Percentiles rank a stretch among this genome's conserved stretches.
phyloP scores from a whole-genome alignment of 2,888 invertebrate genomes.

The Tachina grossa region DNA sequence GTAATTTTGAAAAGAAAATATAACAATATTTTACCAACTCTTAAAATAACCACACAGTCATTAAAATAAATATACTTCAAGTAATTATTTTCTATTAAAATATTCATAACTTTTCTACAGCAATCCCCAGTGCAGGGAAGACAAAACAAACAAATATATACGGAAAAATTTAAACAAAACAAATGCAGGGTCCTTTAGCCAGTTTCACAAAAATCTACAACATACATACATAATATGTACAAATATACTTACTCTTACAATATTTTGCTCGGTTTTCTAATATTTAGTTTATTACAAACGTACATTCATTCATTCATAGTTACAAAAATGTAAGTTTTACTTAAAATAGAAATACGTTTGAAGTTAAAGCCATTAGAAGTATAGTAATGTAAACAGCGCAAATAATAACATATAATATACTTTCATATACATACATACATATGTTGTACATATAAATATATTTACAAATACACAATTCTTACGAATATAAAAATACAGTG shows the following conservation, averaged over 20 bases:
- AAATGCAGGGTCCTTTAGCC: conserved; percentile 36
- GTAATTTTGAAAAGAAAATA: not conserved
- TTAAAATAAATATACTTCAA: conserved; percentile 66
- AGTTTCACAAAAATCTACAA: conserved; percentile 7
- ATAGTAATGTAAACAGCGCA: too few species aligned
- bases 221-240: not conserved
- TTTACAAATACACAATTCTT: too few species aligned
- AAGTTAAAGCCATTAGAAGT: too few species aligned
- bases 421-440: too few species aligned
- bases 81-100: conserved; percentile 69
- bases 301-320: not conserved
- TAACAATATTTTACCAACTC: conserved; percentile 24
- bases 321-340: not conserved
- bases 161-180: conserved; percentile 14
- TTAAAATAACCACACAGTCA: conserved; percentile 48
- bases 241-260: not conserved
- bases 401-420: too few species aligned
- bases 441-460: too few species aligned
- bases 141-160: not conserved
- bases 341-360: too few species aligned
- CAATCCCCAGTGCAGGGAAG: conserved; percentile 15
- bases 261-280: not conserved
- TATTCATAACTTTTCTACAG: conserved; percentile 52
- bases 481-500: too few species aligned
- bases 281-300: not conserved